A percentile compares a stretch with the other conserved stretches of the same genome.
Conservation (phyloP, 2,888 invertebrate genomes). For the Gortyna flavago region DNA sequence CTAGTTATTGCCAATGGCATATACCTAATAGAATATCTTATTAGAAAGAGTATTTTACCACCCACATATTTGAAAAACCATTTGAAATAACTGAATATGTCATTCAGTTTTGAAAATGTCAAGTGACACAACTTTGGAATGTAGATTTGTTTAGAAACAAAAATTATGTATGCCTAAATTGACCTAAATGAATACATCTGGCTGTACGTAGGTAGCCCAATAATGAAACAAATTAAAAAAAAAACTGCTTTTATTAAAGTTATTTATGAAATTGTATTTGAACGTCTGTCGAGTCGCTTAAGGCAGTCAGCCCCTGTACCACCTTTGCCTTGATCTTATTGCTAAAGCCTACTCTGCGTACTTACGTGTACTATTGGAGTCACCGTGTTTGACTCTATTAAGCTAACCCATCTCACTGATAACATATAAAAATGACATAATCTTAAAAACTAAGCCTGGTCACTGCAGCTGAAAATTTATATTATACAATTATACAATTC, state of each 20-base stretch:
- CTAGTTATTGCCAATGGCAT: neutral
- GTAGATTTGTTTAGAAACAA: neutral
- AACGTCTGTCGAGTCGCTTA: neutral
- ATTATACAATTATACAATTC: neutral
- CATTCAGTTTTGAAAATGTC: slow-evolving; percentile 15
- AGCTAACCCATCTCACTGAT: neutral
- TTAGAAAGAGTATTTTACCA: neutral
- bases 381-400: neutral
- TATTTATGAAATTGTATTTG: neutral
- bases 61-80: neutral
- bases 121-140: neutral
- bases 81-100: neutral
- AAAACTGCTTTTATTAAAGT: no score
- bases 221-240: no score
- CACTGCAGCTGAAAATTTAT: neutral
- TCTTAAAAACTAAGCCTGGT: neutral
- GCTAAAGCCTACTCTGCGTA: neutral
- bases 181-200: neutral
- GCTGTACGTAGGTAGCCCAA: neutral
- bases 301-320: neutral
- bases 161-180: neutral
- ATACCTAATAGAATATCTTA: neutral
- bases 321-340: neutral
- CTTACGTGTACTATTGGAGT: neutral
- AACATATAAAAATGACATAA: neutral